Base-by-base conservation (phyloP, 2,797 vertebrate species). In the Poeciliopsis gracilis region DNA sequence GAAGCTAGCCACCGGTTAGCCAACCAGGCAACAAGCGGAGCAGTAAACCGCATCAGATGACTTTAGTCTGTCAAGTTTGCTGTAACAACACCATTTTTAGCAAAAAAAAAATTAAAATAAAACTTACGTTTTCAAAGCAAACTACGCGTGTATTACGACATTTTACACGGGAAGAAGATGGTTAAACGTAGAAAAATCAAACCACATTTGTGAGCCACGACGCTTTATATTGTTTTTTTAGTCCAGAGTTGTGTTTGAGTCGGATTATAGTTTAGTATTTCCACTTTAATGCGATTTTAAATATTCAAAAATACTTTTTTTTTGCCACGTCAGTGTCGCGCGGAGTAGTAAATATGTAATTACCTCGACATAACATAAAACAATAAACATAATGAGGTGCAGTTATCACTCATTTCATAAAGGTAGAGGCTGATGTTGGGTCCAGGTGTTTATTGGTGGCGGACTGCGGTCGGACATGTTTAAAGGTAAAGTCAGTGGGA, bases 1-100 rank as follows among this genome's bases (percentile, higher is more conserved):
- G 82, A 88, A 83, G 93, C 92, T 94, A 93, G 85, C 81, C 51
- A 86, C 82, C 55, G 75, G 75, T 66, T 92, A 89, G 87, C 89
- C 6, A 53, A 82, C 76, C 85, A 88, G 85, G 80, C 73, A 76
- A 78, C 47, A 72, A 81, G 79, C 75, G 77, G 70, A 75, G 69
- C 66, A 51, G 76, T 72, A 61, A 84, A 84, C 77, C 7, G 75
- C 57, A 85, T 43, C 7, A 23, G 45, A 80, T 72, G 66, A 5
- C 73, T 41, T 30, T 30, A n/a, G n/a, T 49, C 47, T 61, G 0
- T 18, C 28, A 76, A 16, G 2, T 30, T 51, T 1, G 25, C 8
- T 76, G 25, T 72, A 59, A 9, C 2, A 53, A n/a, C 0, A 2
- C 23, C 4, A 2, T 41, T 2, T 9, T 25, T 0, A 1, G 13